Evolutionary conservation across 2,113 vertebrate species (phyloP), one percentile per base, ranked within the genome.

Genomic region (Lepisosteus oculatus): DNA sequence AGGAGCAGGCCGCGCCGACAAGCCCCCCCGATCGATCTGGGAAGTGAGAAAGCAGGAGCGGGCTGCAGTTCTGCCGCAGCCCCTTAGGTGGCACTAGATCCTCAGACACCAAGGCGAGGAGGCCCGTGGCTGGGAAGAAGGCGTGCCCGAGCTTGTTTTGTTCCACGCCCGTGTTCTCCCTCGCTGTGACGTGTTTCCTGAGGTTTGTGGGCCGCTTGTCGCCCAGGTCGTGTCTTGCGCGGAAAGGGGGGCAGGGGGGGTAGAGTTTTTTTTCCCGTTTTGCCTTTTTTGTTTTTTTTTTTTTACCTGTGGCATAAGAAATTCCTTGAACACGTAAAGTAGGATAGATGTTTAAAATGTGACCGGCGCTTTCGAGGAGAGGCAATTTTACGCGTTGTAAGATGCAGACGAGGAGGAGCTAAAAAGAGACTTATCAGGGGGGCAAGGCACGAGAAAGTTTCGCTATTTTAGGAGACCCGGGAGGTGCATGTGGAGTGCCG

Each of bases 181-280:
- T 77, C 70, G 71, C 69, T 68, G 78, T 93, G 89, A 93, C 91
- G 91, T 90, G 89, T 90, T 93, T 93, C 91, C 90, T 91, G 88
- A 85, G 85, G 88, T 84, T 86, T 78, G 77, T 75, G 77, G 83
- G 86, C 85, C 80, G 79, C 86, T 72, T 76, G 74, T 74, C 57
- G 83, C 78, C 81, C 71, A 78, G 78, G 74, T 73, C 81, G 64
- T 64, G 79, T 51, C 47, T 51, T 9, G 8, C 5, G 76, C 74
- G 82, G 83, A 29, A 29, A 29, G 84, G 71, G 55, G 63, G 71
- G 55, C 80, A 68, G 68, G 55, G 55, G 80, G 65, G 68, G 47
- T 57, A 63, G 73, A 3, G 65, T 63, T 72, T 77, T 59, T 43
- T 82, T 85, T 85, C 77, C 85, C 87, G 83, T 85, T 86, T 51